Percentiles rank a stretch among this genome's conserved stretches.
phyloP scores from a whole-genome alignment of 2,797 vertebrate species.

The Urosaurus nigricauda region DNA sequence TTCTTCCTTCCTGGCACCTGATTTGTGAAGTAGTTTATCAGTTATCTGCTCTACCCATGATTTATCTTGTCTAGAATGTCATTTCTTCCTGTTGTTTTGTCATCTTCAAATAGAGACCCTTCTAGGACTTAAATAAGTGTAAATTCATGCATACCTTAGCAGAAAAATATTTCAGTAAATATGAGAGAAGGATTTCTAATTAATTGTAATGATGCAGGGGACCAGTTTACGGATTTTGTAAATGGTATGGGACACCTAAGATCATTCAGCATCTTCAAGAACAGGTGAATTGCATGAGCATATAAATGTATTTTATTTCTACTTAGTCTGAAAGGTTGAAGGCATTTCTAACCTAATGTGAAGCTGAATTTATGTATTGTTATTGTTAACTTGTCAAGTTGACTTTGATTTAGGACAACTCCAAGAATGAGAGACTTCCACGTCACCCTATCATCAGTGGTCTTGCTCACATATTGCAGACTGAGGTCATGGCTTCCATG shows the following conservation, averaged over 20 bases:
- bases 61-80: not conserved
- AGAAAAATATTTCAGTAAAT: not conserved
- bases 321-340: not conserved
- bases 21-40: not conserved
- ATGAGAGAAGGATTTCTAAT: not conserved
- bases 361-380: not conserved
- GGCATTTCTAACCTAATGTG: not conserved
- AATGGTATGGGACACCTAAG: not conserved
- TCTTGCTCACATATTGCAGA: no score
- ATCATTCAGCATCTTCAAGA: not conserved
- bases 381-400: no score
- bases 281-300: not conserved
- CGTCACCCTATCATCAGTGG: no score
- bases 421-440: no score
- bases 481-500: no score
- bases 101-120: not conserved
- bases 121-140: not conserved
- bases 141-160: not conserved
- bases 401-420: no score
- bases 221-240: not conserved
- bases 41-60: not conserved
- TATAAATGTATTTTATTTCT: not conserved
- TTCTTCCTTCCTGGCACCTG: no score
- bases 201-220: not conserved
- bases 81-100: not conserved